phyloP scores from a whole-genome alignment of 2,888 invertebrate genomes.

The Napeogenes sylphis region DNA sequence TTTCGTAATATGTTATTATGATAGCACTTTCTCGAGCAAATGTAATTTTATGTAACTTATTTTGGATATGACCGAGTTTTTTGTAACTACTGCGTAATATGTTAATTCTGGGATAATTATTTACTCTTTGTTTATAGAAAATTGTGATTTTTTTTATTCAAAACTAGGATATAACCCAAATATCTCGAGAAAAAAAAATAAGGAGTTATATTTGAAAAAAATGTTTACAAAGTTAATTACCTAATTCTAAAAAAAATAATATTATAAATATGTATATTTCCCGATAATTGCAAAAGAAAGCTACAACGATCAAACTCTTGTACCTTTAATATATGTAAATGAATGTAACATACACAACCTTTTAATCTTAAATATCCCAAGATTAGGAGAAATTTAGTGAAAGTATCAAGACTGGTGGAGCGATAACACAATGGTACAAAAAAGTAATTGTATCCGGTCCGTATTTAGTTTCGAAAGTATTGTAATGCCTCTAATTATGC shows the following conservation, averaged over 20 bases:
- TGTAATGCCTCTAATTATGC: constrained; percentile 16
- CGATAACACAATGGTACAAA: constrained; percentile 42
- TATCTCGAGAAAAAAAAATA: no score
- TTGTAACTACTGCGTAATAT: no score
- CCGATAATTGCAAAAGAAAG: no score
- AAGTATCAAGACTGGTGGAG: constrained; percentile 44
- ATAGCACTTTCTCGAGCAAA: constrained; percentile 51
- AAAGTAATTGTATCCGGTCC: constrained; percentile 25
- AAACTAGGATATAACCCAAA: no score
- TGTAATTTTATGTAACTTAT: constrained; percentile 17
- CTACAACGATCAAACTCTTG: no score
- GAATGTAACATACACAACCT: constrained; percentile 11
- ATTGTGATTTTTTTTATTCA: no score
- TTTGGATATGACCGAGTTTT: constrained; percentile 7
- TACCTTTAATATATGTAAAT: not conserved
- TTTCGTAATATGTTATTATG: constrained; percentile 44
- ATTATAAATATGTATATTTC: no score
- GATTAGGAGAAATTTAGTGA: constrained; percentile 47
- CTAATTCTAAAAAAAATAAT: no score
- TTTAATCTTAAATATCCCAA: constrained; percentile 25
- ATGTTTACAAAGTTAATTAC: no score
- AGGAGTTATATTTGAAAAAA: no score
- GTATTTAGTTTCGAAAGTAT: constrained; percentile 24
- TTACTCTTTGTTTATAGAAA: no score
- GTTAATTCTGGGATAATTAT: no score